Evolutionary conservation across 2,888 invertebrate genomes (phyloP), one percentile per base, ranked within the genome.

Genomic region (Pharmacophagus antenor): DNA sequence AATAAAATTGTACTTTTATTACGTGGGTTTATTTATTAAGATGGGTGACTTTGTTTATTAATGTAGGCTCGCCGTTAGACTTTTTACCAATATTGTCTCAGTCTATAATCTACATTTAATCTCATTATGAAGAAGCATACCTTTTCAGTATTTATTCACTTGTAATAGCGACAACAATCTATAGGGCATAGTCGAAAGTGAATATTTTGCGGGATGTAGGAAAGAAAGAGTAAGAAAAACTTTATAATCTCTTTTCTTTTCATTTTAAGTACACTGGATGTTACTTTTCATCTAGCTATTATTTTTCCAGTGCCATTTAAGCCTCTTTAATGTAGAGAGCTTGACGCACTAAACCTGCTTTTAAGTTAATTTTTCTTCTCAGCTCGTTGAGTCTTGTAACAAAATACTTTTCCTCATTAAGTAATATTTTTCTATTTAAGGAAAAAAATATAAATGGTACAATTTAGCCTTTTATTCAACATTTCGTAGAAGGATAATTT

Each of bases 271-370:
- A 23, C 41, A 21, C 48, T 56, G 56, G 48, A 56, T 56, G 48
- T 48, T 56, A 31, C 41, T 49, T 41, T 31, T 37, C 48, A 54
- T 27, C 46, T 37, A 31, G 37, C 48, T 49, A 56, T 49, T 56
- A 56, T 56, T 56, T 56, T 56, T 56, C 48, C 56, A 56, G 41
- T 48, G 48, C 23, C 48, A 56, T 56, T 56, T 56, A 56, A 56
- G 56, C 56, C 56, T 48, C 48, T 49, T 56, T 56, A 56, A 48
- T 56, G 56, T 56, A 49, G 48, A 56, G 56, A 56, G 56, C 56
- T 56, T 56, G 56, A 56, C 56, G 48, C 56, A 56, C 41, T 56
- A 56, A 56, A 48, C 48, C 56, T 37, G 37, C 56, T 48, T 56
- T 56, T 49, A 48, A 4, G 48, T 56, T 41, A 48, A 48, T 48